Percentiles rank a stretch among this genome's conserved stretches.
phyloP scores from a whole-genome alignment of 2,113 vertebrate genomes.

The Chaetops frenatus region DNA sequence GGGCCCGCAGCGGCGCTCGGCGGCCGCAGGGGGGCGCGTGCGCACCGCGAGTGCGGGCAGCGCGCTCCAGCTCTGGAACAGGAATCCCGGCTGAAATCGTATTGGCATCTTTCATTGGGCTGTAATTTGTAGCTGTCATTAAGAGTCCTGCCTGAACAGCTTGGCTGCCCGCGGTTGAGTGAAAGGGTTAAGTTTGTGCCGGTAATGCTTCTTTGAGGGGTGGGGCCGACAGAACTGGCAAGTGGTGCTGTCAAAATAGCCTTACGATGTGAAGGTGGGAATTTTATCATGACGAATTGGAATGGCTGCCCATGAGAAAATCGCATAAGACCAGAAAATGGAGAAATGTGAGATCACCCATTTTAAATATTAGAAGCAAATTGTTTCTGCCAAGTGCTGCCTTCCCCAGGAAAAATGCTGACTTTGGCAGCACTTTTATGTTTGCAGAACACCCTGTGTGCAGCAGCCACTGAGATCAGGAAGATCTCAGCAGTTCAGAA shows the following conservation, averaged over 20 bases:
- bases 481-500: neutral
- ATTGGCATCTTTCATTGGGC: neutral
- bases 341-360: neutral
- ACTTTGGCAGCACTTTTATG: neutral
- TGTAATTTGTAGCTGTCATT: neutral
- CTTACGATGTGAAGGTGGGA: neutral
- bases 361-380: neutral
- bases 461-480: neutral
- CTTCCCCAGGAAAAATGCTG: neutral
- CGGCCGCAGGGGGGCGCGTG: neutral
- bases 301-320: neutral
- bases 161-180: neutral
- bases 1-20: neutral
- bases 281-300: neutral
- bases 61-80: fast-evolving
- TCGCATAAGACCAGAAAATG: neutral
- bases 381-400: neutral
- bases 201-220: neutral
- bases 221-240: neutral
- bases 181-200: neutral
- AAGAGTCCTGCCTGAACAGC: neutral
- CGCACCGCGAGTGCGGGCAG: neutral
- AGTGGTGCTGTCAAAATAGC: neutral
- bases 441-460: neutral
- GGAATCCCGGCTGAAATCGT: neutral